Evolutionary conservation across 2,113 vertebrate genomes (phyloP).

Genomic region (Gnathonemus echidnorhynchus): DNA sequence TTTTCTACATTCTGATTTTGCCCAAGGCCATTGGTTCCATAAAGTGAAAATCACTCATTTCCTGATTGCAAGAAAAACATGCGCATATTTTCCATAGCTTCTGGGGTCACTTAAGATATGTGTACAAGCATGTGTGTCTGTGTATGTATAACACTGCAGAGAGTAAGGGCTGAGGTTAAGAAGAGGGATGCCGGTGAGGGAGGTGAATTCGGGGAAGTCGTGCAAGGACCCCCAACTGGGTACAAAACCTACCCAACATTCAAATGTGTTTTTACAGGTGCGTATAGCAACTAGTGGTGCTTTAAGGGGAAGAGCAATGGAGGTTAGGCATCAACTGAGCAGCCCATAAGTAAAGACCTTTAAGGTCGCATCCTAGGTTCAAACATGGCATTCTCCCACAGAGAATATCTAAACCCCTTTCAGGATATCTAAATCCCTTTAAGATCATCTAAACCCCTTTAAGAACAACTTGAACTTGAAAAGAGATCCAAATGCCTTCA

Average conservation of each 20-base stretch:
- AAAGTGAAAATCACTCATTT: constrained; percentile 17
- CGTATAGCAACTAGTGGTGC: not conserved
- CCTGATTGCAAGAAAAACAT: constrained; percentile 14
- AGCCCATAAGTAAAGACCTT: not conserved
- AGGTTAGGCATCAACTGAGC: not conserved
- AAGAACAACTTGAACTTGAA: not conserved
- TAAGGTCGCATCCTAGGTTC: not conserved
- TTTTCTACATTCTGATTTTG: not conserved
- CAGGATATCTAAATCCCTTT: not conserved
- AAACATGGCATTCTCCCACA: not conserved
- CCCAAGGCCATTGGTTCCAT: constrained; percentile 8
- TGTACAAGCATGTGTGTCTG: not conserved
- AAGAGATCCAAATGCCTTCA: not conserved
- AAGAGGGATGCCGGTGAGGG: not conserved
- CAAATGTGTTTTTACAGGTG: constrained; percentile 44
- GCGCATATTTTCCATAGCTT: not conserved
- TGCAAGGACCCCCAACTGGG: constrained; percentile 25
- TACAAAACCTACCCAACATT: constrained; percentile 27
- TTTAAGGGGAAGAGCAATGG: not conserved
- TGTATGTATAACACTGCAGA: not conserved
- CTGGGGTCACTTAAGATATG: constrained; percentile 11
- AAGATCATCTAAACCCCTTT: not conserved
- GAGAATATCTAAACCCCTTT: not conserved
- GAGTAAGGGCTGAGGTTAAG: not conserved
- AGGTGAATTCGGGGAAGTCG: not conserved